These are phyloP conservation scores for Tamias sibiricus DNA, from an alignment of 2,113 vertebrate species.

Conservation along the genomic window DNA sequence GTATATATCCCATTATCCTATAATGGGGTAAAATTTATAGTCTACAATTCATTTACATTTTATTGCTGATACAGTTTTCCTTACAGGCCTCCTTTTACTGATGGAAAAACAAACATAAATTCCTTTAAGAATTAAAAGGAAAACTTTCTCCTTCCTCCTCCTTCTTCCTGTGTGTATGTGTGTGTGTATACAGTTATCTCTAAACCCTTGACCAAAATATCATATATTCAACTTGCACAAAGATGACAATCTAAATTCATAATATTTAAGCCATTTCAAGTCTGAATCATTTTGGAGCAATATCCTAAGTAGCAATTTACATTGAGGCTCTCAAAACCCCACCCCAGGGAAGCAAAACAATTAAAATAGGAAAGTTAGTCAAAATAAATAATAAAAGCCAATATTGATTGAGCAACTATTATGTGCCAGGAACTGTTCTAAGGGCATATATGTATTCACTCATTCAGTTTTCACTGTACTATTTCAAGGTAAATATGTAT, in stretches of 20 bases:
- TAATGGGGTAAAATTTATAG: neutral
- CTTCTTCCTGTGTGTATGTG: neutral
- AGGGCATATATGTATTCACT: neutral
- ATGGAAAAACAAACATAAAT: constrained; percentile 23
- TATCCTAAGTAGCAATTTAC: neutral
- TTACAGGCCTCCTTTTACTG: neutral
- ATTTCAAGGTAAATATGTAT: neutral
- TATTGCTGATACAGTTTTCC: neutral
- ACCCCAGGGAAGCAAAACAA: neutral
- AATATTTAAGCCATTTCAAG: constrained; percentile 41
- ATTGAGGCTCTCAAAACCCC: neutral
- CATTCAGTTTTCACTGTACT: neutral
- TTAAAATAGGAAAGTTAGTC: constrained; percentile 18
- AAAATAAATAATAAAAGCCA: constrained; percentile 50
- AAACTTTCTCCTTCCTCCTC: neutral
- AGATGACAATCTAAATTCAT: neutral
- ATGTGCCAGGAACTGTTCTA: neutral
- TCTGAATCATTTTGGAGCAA: neutral
- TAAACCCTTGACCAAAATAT: constrained; percentile 39
- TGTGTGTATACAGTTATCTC: neutral
- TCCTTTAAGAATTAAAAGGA: neutral
- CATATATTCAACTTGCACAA: constrained; percentile 50
- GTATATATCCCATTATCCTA: no score
- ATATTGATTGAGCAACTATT: neutral
- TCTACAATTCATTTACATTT: constrained; percentile 21